Conservation (phyloP, 2,888 invertebrate genomes). For the Siphonodentalium dalli region DNA sequence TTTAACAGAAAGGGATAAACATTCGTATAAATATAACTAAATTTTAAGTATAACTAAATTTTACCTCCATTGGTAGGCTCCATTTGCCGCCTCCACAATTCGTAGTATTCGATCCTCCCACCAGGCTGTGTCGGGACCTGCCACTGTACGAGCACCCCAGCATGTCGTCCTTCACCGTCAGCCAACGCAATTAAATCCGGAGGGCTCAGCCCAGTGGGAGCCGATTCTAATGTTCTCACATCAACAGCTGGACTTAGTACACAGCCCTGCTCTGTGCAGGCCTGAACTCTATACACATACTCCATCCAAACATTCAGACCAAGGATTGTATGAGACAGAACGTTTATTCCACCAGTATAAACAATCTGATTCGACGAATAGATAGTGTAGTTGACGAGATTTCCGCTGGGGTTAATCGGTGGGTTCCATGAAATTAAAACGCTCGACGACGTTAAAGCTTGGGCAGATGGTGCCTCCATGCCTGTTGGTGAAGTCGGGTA, state of each 20-base stretch:
- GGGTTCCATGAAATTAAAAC: slow-evolving; percentile 55
- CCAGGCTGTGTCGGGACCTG: slow-evolving; percentile 50
- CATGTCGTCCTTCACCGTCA: slow-evolving; percentile 48
- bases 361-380: slow-evolving; percentile 42
- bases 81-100: slow-evolving; percentile 40
- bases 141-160: slow-evolving; percentile 56
- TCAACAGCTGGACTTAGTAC: slow-evolving; percentile 43
- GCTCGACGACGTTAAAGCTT: slow-evolving; percentile 52
- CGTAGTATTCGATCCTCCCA: slow-evolving; percentile 45
- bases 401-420: slow-evolving; percentile 60
- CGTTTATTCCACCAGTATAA: slow-evolving; percentile 39
- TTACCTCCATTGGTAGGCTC: background rate
- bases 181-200: slow-evolving; percentile 53
- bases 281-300: slow-evolving; percentile 57
- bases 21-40: background rate
- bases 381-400: slow-evolving; percentile 59
- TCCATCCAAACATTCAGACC: slow-evolving; percentile 56
- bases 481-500: slow-evolving; percentile 61
- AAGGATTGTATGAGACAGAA: slow-evolving; percentile 43
- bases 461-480: slow-evolving; percentile 50
- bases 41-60: background rate
- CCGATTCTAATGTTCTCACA: slow-evolving; percentile 49
- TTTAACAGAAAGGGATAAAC: background rate
- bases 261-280: slow-evolving; percentile 62
- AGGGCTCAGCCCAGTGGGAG: slow-evolving; percentile 46